These are phyloP conservation scores for Furnarius figulus DNA, from an alignment of 2,113 vertebrate genomes.

Conservation along the genomic window DNA sequence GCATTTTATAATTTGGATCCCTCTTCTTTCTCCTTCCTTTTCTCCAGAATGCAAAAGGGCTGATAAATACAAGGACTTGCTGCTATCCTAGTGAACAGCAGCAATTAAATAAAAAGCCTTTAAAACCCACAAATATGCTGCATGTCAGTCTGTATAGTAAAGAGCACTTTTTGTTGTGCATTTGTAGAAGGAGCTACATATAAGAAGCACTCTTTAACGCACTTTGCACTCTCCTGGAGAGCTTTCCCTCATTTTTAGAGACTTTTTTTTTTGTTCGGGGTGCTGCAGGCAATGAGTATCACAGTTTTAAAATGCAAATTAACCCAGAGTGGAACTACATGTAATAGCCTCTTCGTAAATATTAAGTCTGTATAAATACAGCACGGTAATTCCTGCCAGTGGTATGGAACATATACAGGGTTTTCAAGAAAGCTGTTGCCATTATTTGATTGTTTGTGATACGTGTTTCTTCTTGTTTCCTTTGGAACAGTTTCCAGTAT, in stretches of 20 bases:
- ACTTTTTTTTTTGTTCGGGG: not conserved
- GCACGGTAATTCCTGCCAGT: not conserved
- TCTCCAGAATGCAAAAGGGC: constrained; percentile 22
- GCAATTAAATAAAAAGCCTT: constrained; percentile 2
- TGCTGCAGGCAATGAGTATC: not conserved
- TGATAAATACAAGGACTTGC: not conserved
- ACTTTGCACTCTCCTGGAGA: constrained; percentile 69
- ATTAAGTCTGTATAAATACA: not conserved
- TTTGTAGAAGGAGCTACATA: not conserved
- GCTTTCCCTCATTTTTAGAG: constrained; percentile 23
- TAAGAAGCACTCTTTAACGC: constrained; percentile 70
- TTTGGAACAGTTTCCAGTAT: not conserved
- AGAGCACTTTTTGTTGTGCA: constrained; percentile 29
- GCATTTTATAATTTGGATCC: not conserved
- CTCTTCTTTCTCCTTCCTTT: not conserved
- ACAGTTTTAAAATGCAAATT: not conserved
- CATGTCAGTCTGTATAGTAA: constrained; percentile 6
- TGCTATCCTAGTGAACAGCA: not conserved
- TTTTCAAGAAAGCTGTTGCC: not conserved
- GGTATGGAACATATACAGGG: not conserved
- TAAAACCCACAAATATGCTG: constrained; percentile 33
- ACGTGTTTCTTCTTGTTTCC: not conserved
- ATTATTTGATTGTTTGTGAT: not conserved
- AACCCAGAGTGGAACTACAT: not conserved
- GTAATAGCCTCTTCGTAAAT: not conserved